A percentile compares a stretch with the other conserved stretches of the same genome.
These are phyloP conservation scores for Semnornis frantzii DNA, from an alignment of 2,113 vertebrate species.

Conservation along the genomic window DNA sequence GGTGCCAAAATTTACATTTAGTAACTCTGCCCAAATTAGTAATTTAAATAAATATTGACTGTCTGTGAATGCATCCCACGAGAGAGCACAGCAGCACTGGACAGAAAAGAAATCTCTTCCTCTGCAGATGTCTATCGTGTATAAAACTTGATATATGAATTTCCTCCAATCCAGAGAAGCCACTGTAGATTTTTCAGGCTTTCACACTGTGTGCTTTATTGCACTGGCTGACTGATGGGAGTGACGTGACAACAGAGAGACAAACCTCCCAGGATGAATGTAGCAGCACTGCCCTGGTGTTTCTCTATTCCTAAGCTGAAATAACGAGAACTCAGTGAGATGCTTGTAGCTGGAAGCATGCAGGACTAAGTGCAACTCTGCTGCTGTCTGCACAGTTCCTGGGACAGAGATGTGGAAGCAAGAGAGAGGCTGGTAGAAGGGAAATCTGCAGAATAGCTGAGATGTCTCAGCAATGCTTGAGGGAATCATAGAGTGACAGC, in stretches of 20 bases:
- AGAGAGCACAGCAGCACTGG: not conserved
- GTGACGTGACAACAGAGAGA: not conserved
- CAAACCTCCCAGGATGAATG: not conserved
- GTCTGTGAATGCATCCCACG: not conserved
- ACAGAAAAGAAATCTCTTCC: not conserved
- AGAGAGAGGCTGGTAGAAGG: not conserved
- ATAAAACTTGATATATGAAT: not conserved
- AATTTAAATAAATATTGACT: constrained; percentile 10
- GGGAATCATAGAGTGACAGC: not conserved
- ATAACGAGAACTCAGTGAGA: not conserved
- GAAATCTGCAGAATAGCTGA: not conserved
- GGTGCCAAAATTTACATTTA: constrained; percentile 17
- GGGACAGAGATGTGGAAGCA: not conserved
- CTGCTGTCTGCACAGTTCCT: not conserved
- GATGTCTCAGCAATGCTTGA: not conserved
- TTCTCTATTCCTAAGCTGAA: not conserved
- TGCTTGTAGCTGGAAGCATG: not conserved
- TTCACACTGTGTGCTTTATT: not conserved
- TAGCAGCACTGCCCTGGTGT: fast-evolving
- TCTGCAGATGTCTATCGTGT: not conserved
- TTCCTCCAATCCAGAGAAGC: not conserved
- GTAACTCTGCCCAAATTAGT: constrained; percentile 11
- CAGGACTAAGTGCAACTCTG: not conserved
- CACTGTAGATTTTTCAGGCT: not conserved
- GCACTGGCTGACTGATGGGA: not conserved